Evolutionary conservation across 2,888 invertebrate genomes (phyloP).

Genomic region (Zygothrica quintamaculata): DNA sequence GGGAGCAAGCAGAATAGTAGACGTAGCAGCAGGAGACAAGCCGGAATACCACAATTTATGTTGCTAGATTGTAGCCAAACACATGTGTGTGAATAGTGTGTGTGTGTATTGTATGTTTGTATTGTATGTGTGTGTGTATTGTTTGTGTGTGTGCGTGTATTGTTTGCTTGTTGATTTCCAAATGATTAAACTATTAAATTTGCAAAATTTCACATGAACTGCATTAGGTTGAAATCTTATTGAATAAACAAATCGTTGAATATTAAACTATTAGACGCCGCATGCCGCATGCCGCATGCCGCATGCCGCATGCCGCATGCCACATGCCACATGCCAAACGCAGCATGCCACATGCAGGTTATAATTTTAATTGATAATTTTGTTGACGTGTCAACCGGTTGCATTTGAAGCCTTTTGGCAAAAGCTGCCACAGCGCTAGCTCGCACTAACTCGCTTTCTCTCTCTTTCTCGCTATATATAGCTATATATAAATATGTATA

Average conservation of each 20-base stretch:
- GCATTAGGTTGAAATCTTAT: slow-evolving; percentile 29
- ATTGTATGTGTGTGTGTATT: slow-evolving; percentile 10
- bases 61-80: slow-evolving; percentile 53
- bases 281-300: slow-evolving; percentile 16
- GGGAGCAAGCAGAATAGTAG: not conserved
- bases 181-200: slow-evolving; percentile 70
- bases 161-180: slow-evolving; percentile 52
- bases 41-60: slow-evolving; percentile 69
- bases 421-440: too few relatives aligned
- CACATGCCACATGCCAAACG: too few relatives aligned
- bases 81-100: not conserved
- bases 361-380: slow-evolving; percentile 76
- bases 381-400: slow-evolving; percentile 61
- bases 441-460: too few relatives aligned
- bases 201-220: slow-evolving; percentile 38
- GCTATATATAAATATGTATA: too few relatives aligned
- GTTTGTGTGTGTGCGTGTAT: slow-evolving; percentile 11
- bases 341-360: slow-evolving; percentile 30
- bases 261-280: too few relatives aligned
- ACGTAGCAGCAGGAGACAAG: not conserved
- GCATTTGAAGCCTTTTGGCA: slow-evolving; percentile 12
- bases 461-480: too few relatives aligned
- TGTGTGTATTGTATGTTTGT: not conserved
- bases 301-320: slow-evolving; percentile 5
- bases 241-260: slow-evolving; percentile 23